Percentiles rank a stretch among this genome's conserved stretches.
phyloP scores from a whole-genome alignment of 2,113 vertebrate genomes.

The Serilophus lunatus region DNA sequence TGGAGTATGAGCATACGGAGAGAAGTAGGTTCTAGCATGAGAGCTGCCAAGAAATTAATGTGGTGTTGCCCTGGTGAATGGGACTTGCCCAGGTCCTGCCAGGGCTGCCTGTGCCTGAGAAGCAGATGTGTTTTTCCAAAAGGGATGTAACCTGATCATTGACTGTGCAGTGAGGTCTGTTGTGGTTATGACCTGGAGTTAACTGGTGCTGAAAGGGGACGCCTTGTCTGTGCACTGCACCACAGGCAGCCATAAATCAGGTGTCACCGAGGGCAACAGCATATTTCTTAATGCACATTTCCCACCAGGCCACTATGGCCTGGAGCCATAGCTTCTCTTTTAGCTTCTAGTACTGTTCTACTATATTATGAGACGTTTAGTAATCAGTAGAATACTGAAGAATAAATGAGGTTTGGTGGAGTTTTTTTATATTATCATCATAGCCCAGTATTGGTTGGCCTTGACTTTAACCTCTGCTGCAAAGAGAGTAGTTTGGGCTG shows the following conservation, averaged over 20 bases:
- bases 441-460: not conserved
- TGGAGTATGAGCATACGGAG: not conserved
- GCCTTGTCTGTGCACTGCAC: not conserved
- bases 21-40: not conserved
- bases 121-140: not conserved
- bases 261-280: not conserved
- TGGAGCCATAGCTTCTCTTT: not conserved
- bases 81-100: not conserved
- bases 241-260: not conserved
- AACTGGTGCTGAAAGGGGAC: not conserved
- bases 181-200: not conserved
- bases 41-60: not conserved
- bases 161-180: not conserved
- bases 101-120: not conserved
- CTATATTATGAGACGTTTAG: not conserved
- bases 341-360: not conserved
- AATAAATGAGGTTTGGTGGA: not conserved
- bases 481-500: not conserved
- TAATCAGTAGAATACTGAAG: not conserved
- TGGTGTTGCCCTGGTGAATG: not conserved
- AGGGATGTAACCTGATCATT: accelerated
- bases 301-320: not conserved
- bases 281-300: not conserved
- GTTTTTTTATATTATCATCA: not conserved
- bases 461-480: not conserved